A percentile compares a stretch with the other conserved stretches of the same genome.
These are phyloP conservation scores for Clanis bilineata DNA, from an alignment of 2,888 invertebrate genomes.

Conservation along the genomic window DNA sequence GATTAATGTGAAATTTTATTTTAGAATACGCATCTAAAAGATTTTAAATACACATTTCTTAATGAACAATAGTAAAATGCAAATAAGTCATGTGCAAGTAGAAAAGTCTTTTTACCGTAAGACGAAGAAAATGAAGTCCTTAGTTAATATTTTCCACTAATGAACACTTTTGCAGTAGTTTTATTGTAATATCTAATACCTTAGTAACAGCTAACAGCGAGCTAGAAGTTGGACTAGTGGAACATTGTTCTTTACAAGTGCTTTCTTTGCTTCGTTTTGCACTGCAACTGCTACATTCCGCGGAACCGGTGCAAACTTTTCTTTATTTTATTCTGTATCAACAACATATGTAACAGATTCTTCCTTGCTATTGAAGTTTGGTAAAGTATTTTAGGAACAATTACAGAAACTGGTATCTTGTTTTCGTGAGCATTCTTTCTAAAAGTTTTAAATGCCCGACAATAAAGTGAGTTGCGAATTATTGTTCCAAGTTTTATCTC, in stretches of 20 bases:
- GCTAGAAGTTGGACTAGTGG: constrained; percentile 8
- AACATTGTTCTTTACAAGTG: constrained; percentile 27
- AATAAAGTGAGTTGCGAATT: not conserved
- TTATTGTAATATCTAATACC: constrained; percentile 1
- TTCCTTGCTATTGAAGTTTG: not conserved
- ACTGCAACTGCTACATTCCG: constrained; percentile 13
- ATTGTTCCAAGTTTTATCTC: not conserved
- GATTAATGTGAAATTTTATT: too few relatives aligned
- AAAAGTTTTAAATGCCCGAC: not conserved
- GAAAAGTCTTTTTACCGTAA: not conserved
- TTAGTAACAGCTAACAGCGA: not conserved
- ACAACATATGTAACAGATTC: not conserved
- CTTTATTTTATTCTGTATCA: not conserved
- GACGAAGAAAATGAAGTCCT: not conserved
- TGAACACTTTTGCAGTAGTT: not conserved
- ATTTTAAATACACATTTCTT: not conserved
- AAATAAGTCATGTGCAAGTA: not conserved
- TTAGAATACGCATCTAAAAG: not conserved
- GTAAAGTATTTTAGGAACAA: constrained; percentile 1
- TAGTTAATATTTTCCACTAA: not conserved
- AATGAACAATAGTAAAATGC: not conserved
- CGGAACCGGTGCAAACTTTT: constrained; percentile 1
- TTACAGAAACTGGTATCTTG: not conserved
- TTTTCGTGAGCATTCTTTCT: not conserved
- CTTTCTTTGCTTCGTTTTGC: constrained; percentile 21